phyloP scores from a whole-genome alignment of 2,797 vertebrate genomes.

The Anguilla anguilla region DNA sequence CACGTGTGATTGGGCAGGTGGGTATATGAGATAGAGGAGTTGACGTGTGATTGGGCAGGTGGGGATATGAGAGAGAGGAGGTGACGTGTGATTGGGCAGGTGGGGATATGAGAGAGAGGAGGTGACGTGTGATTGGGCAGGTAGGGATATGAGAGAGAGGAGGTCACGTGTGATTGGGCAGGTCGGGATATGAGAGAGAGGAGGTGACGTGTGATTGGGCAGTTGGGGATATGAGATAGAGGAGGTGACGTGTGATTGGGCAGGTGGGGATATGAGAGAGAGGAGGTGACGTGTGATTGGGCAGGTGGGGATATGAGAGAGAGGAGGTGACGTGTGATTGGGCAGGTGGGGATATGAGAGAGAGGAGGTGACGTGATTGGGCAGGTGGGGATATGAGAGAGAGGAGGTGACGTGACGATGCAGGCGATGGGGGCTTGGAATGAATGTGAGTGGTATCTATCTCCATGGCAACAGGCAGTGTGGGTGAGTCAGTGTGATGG shows the following conservation, averaged over 20 bases:
- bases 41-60: neutral
- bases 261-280: neutral
- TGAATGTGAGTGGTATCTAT: conserved; percentile 59
- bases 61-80: neutral
- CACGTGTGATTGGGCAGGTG: neutral
- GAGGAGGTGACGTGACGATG: conserved; percentile 20
- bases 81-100: neutral
- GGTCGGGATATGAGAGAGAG: neutral
- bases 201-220: neutral
- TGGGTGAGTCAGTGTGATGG: conserved; percentile 61
- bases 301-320: neutral
- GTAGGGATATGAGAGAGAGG: neutral
- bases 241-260: neutral
- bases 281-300: neutral
- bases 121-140: neutral
- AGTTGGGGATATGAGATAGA: neutral
- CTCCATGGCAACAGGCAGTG: conserved; percentile 71
- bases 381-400: neutral
- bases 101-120: neutral
- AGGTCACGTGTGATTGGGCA: conserved; percentile 17
- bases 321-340: neutral
- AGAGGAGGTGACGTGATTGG: neutral
- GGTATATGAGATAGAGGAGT: too few relatives aligned
- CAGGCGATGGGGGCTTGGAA: conserved; percentile 46
- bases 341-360: conserved; percentile 50